Conservation (phyloP, 2,113 vertebrate genomes). For the Varanus komodoensis region DNA sequence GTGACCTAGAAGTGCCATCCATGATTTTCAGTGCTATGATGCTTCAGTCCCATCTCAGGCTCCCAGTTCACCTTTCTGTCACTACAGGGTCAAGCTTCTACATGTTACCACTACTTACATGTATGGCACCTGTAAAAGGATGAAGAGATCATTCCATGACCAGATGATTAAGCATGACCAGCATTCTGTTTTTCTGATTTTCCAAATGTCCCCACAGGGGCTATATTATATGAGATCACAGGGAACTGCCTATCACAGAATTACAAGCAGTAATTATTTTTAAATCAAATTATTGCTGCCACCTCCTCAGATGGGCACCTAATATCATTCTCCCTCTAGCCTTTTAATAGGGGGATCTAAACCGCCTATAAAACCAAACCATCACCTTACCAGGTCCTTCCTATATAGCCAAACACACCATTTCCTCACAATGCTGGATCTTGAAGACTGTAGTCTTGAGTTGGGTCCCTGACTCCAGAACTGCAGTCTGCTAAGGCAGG, state of each 20-base stretch:
- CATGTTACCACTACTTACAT: not conserved
- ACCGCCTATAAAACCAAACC: not conserved
- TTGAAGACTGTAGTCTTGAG: not conserved
- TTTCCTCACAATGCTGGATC: not conserved
- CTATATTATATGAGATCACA: not conserved
- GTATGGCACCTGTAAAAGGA: not conserved
- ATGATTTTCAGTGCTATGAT: not conserved
- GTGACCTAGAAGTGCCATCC: not conserved
- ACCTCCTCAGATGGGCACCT: no score
- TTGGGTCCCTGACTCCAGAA: not conserved
- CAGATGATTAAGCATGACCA: not conserved
- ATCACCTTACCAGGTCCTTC: not conserved
- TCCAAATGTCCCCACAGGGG: not conserved
- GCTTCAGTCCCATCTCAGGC: not conserved
- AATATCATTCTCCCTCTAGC: not conserved
- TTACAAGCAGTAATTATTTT: not conserved
- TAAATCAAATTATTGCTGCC: no score
- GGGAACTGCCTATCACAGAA: not conserved
- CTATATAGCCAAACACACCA: not conserved
- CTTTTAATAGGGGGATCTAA: not conserved
- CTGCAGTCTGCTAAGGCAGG: not conserved
- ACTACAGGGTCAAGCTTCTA: not conserved
- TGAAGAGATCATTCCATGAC: not conserved
- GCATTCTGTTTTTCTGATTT: not conserved
- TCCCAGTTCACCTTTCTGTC: not conserved